Percentiles rank a stretch among this genome's conserved stretches.
Evolutionary conservation across 2,888 invertebrate species (phyloP).

Genomic region (Aspidiotus rigidus): DNA sequence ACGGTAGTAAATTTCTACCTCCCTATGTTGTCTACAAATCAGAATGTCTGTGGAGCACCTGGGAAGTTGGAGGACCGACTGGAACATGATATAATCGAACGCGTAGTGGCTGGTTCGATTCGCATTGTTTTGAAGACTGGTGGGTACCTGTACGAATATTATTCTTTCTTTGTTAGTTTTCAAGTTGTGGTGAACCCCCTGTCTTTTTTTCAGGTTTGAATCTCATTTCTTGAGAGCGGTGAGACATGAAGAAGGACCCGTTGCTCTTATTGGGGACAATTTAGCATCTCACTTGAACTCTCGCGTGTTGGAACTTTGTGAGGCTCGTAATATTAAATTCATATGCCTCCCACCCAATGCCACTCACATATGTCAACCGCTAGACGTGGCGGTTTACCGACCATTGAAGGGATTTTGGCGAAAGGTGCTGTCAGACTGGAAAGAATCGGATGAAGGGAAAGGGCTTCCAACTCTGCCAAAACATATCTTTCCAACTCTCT

Average conservation of each 20-base stretch:
- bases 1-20: conserved; percentile 40
- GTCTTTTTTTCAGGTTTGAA: conserved; percentile 40
- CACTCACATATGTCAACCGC: conserved; percentile 38
- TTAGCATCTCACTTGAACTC: conserved; percentile 39
- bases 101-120: no score
- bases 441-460: conserved; percentile 31
- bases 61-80: conserved; percentile 42
- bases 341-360: conserved; percentile 40
- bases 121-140: conserved; percentile 35
- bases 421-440: conserved; percentile 36
- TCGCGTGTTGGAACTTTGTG: conserved; percentile 39
- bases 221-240: conserved; percentile 37
- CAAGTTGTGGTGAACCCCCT: background rate
- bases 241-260: conserved; percentile 36
- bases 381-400: conserved; percentile 39
- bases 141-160: background rate
- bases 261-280: conserved; percentile 41
- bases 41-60: conserved; percentile 40
- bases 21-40: conserved; percentile 42
- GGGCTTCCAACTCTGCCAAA: conserved; percentile 34
- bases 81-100: conserved; percentile 41
- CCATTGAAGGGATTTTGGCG: conserved; percentile 39
- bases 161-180: background rate
- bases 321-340: conserved; percentile 40
- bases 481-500: conserved; percentile 33